These are phyloP conservation scores for Chroicocephalus ridibundus DNA, from an alignment of 2,113 vertebrate species.

Conservation along the genomic window DNA sequence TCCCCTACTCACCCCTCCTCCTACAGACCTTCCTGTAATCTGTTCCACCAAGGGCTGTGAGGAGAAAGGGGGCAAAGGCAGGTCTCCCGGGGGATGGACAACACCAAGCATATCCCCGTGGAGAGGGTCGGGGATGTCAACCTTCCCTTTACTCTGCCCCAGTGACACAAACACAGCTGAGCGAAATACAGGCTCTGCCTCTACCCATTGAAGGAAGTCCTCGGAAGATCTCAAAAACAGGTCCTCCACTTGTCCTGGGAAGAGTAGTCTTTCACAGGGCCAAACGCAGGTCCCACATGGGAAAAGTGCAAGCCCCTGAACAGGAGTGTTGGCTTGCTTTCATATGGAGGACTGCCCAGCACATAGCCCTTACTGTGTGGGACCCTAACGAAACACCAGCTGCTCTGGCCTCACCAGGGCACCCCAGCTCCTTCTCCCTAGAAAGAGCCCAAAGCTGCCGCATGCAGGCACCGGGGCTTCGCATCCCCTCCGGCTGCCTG, in stretches of 20 bases:
- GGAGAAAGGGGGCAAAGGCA: not conserved
- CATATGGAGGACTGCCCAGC: accelerated
- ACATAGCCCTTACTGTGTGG: accelerated
- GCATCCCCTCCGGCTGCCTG: too few species aligned
- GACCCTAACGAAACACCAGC: not conserved
- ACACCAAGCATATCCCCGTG: not conserved
- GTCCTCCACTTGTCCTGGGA: not conserved
- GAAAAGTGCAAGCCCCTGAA: not conserved
- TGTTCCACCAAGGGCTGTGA: not conserved
- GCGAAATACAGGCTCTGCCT: not conserved
- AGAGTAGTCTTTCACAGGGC: not conserved
- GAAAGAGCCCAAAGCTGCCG: not conserved
- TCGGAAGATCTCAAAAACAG: not conserved
- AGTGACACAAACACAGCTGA: not conserved
- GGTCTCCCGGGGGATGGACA: not conserved
- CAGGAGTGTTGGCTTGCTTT: not conserved
- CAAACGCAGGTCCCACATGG: not conserved
- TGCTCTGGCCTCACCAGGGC: not conserved
- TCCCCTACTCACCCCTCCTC: not conserved
- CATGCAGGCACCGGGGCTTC: not conserved
- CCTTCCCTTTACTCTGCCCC: not conserved
- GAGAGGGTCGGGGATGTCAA: not conserved
- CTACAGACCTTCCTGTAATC: not conserved
- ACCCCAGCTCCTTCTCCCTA: not conserved
- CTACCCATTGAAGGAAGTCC: not conserved